These are phyloP conservation scores for Eubasilissa regina DNA, from an alignment of 1,140 invertebrate genomes.

Conservation along the genomic window DNA sequence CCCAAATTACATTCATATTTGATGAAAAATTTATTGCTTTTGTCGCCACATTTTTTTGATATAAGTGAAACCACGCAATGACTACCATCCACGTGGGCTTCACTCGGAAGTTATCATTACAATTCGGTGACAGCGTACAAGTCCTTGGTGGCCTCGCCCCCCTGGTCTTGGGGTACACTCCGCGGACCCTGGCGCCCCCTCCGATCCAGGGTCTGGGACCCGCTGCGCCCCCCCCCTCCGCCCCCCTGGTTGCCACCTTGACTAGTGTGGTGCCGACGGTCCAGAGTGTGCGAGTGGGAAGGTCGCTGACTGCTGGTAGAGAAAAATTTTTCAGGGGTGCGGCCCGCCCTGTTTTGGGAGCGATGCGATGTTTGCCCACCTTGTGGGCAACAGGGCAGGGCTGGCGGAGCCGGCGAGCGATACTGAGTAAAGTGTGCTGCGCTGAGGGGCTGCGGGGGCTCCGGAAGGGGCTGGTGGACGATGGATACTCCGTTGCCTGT, in stretches of 20 bases:
- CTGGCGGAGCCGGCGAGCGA: slow-evolving; percentile 61
- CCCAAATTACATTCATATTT: slow-evolving; percentile 48
- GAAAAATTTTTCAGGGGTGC: slow-evolving; percentile 58
- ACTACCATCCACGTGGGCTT: slow-evolving; percentile 47
- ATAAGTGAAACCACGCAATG: slow-evolving; percentile 57
- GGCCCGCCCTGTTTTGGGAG: slow-evolving; percentile 39
- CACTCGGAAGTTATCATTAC: slow-evolving; percentile 62
- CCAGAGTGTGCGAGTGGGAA: slow-evolving; percentile 55
- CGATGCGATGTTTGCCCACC: slow-evolving; percentile 53
- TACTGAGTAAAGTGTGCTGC: slow-evolving; percentile 67
- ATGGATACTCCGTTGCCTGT: slow-evolving; percentile 49
- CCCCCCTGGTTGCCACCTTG: not conserved
- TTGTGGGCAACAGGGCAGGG: slow-evolving; percentile 61
- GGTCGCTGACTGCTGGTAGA: slow-evolving; percentile 52
- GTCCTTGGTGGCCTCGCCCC: slow-evolving; percentile 63
- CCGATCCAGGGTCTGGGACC: slow-evolving; percentile 54
- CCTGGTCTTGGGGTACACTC: slow-evolving; percentile 43
- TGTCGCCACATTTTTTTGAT: slow-evolving; percentile 42
- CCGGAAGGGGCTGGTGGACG: slow-evolving; percentile 66
- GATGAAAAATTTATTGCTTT: slow-evolving; percentile 58
- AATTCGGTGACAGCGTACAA: slow-evolving; percentile 69
- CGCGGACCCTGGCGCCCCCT: slow-evolving; percentile 37
- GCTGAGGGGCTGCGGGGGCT: slow-evolving; percentile 62
- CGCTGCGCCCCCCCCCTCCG: slow-evolving; percentile 3
- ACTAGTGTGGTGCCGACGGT: slow-evolving; percentile 48